A percentile compares a stretch with the other conserved stretches of the same genome.
Evolutionary conservation across 2,113 vertebrate species (phyloP).

Genomic region (Numenius arquata): DNA sequence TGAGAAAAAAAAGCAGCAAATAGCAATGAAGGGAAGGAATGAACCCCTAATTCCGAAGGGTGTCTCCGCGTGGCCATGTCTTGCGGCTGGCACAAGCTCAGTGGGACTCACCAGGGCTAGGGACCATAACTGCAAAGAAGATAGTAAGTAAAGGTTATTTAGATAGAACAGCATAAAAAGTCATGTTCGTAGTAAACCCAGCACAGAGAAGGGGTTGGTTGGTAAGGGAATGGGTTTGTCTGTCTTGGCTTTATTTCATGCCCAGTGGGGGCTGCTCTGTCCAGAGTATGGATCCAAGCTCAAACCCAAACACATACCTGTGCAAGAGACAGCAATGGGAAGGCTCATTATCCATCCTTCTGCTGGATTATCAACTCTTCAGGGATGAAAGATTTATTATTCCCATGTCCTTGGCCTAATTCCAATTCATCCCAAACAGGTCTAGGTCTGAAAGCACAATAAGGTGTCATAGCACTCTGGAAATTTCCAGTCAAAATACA

Average conservation of each 20-base stretch:
- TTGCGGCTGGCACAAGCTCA: neutral
- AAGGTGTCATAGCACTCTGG: neutral
- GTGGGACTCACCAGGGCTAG: neutral
- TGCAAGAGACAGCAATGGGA: neutral
- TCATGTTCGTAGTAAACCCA: neutral
- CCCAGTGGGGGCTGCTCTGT: neutral
- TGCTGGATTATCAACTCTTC: neutral
- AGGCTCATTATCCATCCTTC: neutral
- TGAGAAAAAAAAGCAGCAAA: neutral
- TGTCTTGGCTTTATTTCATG: neutral
- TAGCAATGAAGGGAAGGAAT: neutral
- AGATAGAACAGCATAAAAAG: neutral
- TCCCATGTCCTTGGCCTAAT: neutral
- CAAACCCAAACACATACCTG: neutral
- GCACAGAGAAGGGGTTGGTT: neutral
- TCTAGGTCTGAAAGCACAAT: neutral
- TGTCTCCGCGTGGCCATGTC: neutral
- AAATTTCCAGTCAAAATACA: neutral
- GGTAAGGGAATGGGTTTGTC: neutral
- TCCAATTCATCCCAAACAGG: neutral
- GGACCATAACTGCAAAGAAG: neutral
- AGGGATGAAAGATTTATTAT: neutral
- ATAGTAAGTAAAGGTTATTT: neutral
- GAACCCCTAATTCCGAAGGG: neutral
- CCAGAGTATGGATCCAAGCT: neutral